A percentile compares a stretch with the other conserved stretches of the same genome.
These are phyloP conservation scores for Chlorospingus flavigularis DNA, from an alignment of 2,797 vertebrate species.

Conservation along the genomic window DNA sequence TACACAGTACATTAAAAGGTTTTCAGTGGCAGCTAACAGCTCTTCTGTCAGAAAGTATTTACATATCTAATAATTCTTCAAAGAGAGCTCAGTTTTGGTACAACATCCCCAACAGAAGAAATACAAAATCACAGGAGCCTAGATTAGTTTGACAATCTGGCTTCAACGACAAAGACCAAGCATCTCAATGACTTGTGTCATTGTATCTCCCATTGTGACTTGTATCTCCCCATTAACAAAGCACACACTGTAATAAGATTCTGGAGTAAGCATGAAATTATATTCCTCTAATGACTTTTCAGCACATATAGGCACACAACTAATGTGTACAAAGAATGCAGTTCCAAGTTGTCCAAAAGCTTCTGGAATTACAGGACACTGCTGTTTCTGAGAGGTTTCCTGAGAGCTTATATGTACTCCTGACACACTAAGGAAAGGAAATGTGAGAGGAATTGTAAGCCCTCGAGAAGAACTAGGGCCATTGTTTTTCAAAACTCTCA, in stretches of 20 bases:
- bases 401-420: not conserved
- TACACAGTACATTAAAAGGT: not conserved
- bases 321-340: not conserved
- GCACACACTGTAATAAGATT: not conserved
- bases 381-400: not conserved
- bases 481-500: not conserved
- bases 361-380: not conserved
- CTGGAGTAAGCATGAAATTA: not conserved
- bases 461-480: not conserved
- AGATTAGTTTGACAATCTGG: not conserved
- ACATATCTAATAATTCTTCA: not conserved
- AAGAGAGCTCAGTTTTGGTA: not conserved
- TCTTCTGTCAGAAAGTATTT: not conserved
- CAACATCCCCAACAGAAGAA: not conserved
- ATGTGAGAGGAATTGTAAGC: no score
- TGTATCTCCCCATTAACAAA: not conserved
- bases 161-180: not conserved
- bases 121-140: not conserved
- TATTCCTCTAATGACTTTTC: conserved; percentile 8
- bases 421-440: not conserved
- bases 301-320: not conserved
- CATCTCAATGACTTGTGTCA: no score
- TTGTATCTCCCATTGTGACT: no score
- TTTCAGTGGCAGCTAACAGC: not conserved
- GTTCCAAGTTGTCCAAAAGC: not conserved